These are phyloP conservation scores for Catamblyrhynchus diadema DNA, from an alignment of 2,797 vertebrate genomes.

Conservation along the genomic window DNA sequence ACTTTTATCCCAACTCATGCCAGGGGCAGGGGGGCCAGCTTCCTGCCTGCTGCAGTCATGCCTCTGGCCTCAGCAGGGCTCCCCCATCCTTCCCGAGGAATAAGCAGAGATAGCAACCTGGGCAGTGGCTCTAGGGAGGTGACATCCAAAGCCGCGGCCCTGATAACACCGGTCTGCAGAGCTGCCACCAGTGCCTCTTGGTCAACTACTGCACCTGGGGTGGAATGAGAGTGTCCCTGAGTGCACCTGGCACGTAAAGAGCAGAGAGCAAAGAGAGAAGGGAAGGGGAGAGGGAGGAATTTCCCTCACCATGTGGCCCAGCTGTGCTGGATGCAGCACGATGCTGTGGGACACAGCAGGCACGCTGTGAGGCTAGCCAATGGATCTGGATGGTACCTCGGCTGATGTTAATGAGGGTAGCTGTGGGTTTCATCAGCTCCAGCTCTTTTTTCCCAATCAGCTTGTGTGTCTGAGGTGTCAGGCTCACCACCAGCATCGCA, in stretches of 20 bases:
- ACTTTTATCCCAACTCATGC: not conserved
- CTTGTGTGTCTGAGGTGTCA: slow-evolving; percentile 71
- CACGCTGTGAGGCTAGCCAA: accelerated
- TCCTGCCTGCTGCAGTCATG: not conserved
- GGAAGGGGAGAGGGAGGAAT: not conserved
- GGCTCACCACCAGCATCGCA: slow-evolving; percentile 71
- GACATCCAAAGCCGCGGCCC: slow-evolving; percentile 73
- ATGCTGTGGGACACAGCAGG: not conserved
- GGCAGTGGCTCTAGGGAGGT: slow-evolving; percentile 75
- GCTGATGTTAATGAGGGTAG: slow-evolving; percentile 74
- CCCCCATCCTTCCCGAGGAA: not conserved
- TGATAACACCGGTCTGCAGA: slow-evolving; percentile 58
- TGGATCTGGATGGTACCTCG: slow-evolving; percentile 42
- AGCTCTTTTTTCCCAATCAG: slow-evolving; percentile 75
- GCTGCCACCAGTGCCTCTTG: slow-evolving; percentile 73
- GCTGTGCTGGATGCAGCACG: accelerated
- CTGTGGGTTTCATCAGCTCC: slow-evolving; percentile 76
- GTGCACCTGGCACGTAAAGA: not conserved
- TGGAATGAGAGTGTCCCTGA: not conserved
- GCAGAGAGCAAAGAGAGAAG: not conserved
- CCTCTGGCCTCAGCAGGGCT: not conserved
- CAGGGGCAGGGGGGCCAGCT: not conserved
- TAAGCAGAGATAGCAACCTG: slow-evolving; percentile 25
- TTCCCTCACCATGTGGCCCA: accelerated
- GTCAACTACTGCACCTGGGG: slow-evolving; percentile 72